Evolutionary conservation across 2,797 vertebrate genomes (phyloP).

Genomic region (Alcedo quadribrachys): DNA sequence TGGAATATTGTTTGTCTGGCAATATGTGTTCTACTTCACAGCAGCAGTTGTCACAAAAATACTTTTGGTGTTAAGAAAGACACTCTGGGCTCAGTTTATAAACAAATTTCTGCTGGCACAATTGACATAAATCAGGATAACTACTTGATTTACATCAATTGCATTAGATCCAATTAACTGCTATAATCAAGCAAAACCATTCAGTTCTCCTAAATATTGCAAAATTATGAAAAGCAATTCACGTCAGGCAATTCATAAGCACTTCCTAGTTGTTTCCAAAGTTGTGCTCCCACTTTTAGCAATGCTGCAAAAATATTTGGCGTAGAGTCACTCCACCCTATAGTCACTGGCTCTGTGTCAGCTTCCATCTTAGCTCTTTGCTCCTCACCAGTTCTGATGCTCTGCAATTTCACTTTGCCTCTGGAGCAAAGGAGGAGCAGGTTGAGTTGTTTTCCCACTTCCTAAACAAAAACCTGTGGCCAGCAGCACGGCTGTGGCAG

Average conservation of each 20-base stretch:
- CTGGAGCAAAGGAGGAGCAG: not conserved
- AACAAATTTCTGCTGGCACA: conserved; percentile 61
- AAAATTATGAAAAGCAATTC: conserved; percentile 49
- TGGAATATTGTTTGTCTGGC: conserved; percentile 46
- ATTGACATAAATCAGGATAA: conserved; percentile 59
- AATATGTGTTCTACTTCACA: conserved; percentile 28
- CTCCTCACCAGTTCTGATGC: conserved; percentile 9
- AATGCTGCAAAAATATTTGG: conserved; percentile 39
- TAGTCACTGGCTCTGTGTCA: conserved; percentile 27
- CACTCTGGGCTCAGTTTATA: conserved; percentile 36
- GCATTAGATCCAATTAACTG: conserved; percentile 52
- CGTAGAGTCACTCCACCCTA: conserved; percentile 41
- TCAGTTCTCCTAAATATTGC: conserved; percentile 35
- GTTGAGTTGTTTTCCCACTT: not conserved
- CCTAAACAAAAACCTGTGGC: not conserved
- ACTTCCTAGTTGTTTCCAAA: conserved; percentile 36
- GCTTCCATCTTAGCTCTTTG: conserved; percentile 36
- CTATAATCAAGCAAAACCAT: conserved; percentile 39
- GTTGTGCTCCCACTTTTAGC: conserved; percentile 41
- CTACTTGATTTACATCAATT: conserved; percentile 47
- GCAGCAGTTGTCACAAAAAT: conserved; percentile 50
- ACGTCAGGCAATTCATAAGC: conserved; percentile 44
- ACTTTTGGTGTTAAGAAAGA: conserved; percentile 46
- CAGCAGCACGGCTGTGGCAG: not conserved
- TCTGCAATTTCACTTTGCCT: conserved; percentile 19